Evolutionary conservation across 2,797 vertebrate species (phyloP).

Genomic region (Pipistrellus pipistrellus): DNA sequence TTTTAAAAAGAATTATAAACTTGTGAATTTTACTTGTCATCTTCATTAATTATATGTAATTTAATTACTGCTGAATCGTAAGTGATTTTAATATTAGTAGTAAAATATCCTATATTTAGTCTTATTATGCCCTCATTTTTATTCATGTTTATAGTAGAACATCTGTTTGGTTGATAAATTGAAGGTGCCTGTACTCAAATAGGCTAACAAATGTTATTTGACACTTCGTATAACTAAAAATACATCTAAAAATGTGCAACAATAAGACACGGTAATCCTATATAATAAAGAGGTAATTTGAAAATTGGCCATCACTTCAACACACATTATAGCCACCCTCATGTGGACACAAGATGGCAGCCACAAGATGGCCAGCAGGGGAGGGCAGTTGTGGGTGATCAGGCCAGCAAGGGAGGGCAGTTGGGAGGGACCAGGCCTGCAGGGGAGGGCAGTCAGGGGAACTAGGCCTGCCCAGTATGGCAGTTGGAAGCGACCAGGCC

Average conservation of each 20-base stretch:
- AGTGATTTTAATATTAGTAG: conserved; percentile 69
- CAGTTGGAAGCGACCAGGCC: no score
- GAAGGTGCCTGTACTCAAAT: conserved; percentile 75
- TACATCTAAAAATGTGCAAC: conserved; percentile 67
- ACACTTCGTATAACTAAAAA: conserved; percentile 45
- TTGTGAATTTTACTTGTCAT: conserved; percentile 51
- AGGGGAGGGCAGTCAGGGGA: no score
- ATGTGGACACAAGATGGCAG: no score
- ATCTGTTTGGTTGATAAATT: conserved; percentile 74
- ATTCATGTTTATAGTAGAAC: conserved; percentile 63
- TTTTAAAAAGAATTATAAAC: conserved; percentile 4
- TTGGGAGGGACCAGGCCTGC: no score
- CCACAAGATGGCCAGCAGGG: no score
- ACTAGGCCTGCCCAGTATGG: no score
- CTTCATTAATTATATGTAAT: conserved; percentile 79
- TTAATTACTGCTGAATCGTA: conserved; percentile 69
- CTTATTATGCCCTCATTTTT: conserved; percentile 66
- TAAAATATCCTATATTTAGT: conserved; percentile 53
- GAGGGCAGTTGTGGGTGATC: no score
- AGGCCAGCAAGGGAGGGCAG: no score
- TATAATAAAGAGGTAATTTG: no score
- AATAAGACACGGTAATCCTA: conserved; percentile 10
- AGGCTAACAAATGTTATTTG: conserved; percentile 75
- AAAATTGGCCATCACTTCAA: no score
- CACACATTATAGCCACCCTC: no score